Conservation (phyloP, 2,888 invertebrate species). For the Xanthia icteritia region DNA sequence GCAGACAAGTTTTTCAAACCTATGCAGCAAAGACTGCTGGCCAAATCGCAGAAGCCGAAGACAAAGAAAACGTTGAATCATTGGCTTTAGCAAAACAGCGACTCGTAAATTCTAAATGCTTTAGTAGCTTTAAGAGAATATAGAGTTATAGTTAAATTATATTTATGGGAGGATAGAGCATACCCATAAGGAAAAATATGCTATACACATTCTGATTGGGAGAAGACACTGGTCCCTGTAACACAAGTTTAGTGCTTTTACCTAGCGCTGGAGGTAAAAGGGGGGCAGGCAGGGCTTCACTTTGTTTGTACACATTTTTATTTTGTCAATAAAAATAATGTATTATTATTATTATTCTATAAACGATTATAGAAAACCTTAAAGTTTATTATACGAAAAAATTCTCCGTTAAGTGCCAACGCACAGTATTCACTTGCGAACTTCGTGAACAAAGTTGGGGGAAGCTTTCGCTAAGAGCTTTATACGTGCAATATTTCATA, state of each 20-base stretch:
- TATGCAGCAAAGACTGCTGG: too few relatives aligned
- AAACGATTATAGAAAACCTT: constrained; percentile 47
- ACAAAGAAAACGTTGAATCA: background rate
- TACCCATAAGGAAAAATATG: background rate
- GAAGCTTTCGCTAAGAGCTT: constrained; percentile 76
- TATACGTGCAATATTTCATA: constrained; percentile 78
- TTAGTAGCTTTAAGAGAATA: background rate
- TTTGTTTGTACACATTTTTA: too few relatives aligned
- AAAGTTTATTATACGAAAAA: constrained; percentile 62
- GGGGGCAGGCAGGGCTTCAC: too few relatives aligned
- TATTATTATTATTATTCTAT: background rate
- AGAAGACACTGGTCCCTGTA: too few relatives aligned
- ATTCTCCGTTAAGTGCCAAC: constrained; percentile 70
- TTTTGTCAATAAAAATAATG: too few relatives aligned
- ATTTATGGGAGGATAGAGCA: background rate
- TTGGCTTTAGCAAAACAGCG: too few relatives aligned
- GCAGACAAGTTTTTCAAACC: too few relatives aligned
- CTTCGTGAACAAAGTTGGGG: constrained; percentile 70
- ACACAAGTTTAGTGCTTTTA: too few relatives aligned
- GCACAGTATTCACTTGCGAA: constrained; percentile 71
- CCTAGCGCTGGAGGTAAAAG: too few relatives aligned
- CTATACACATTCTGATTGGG: constrained; percentile 4
- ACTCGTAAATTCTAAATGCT: background rate
- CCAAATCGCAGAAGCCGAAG: background rate
- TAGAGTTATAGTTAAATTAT: background rate